Conservation (phyloP, 2,797 vertebrate genomes). For the Danio albolineatus region DNA sequence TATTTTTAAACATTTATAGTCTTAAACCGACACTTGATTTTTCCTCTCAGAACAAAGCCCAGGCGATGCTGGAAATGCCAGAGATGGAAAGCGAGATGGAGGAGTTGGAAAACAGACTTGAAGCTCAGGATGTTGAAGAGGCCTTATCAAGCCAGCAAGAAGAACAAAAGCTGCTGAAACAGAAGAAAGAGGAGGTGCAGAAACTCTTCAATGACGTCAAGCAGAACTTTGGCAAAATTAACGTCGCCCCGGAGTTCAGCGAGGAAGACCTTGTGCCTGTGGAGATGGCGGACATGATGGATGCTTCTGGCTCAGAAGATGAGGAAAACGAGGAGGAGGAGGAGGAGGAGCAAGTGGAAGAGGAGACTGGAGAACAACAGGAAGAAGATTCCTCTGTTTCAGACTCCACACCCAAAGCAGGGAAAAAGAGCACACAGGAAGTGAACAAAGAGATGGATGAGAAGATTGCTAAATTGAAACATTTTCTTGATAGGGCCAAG, state of each 20-base stretch:
- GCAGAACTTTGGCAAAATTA: constrained; percentile 96
- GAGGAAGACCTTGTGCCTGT: constrained; percentile 92
- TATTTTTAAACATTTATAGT: not conserved
- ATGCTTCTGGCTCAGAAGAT: constrained; percentile 71
- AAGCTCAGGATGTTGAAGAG: constrained; percentile 33
- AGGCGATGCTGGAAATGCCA: constrained; percentile 53
- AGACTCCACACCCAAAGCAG: constrained; percentile 43
- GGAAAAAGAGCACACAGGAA: constrained; percentile 72
- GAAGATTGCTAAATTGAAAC: constrained; percentile 94
- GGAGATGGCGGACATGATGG: constrained; percentile 83
- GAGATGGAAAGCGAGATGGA: constrained; percentile 48
- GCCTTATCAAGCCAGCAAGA: constrained; percentile 54
- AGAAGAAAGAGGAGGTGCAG: constrained; percentile 74
- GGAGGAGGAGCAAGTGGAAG: constrained; percentile 54
- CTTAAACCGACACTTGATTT: constrained; percentile 23
- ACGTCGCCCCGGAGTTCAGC: constrained; percentile 89
- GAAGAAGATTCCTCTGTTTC: constrained; percentile 45
- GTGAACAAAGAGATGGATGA: constrained; percentile 88
- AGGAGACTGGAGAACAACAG: constrained; percentile 40
- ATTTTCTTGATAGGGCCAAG: constrained; percentile 93
- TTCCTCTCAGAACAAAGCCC: constrained; percentile 59
- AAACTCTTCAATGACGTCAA: constrained; percentile 84
- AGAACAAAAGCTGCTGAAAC: constrained; percentile 53
- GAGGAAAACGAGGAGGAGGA: constrained; percentile 7
- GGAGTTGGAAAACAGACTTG: constrained; percentile 58